phyloP scores from a whole-genome alignment of 1,140 invertebrate species.

The Drosophila hydei region DNA sequence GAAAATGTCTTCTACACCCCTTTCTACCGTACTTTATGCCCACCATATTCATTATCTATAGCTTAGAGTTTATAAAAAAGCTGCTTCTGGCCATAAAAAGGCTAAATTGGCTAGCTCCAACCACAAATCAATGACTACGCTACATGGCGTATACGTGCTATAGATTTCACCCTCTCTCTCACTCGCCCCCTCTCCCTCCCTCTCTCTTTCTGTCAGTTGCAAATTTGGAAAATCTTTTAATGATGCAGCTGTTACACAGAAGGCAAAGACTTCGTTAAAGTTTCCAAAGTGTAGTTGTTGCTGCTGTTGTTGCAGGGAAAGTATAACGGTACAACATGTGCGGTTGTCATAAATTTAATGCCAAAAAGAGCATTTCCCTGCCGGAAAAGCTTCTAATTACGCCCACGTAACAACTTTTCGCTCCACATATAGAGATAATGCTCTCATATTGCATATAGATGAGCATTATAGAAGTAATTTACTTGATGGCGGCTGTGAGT shows the following conservation, averaged over 20 bases:
- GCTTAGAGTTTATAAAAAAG: too few species aligned
- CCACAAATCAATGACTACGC: too few species aligned
- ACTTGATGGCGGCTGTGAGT: constrained; percentile 19
- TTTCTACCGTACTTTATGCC: too few species aligned
- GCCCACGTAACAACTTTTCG: constrained; percentile 57
- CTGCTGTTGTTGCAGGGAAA: constrained; percentile 46
- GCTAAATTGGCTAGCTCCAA: too few species aligned
- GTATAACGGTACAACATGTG: constrained; percentile 62
- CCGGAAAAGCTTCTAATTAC: constrained; percentile 74
- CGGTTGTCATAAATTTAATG: constrained; percentile 79
- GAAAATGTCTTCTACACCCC: too few species aligned
- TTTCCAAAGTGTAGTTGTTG: constrained; percentile 25
- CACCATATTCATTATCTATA: too few species aligned
- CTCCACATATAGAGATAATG: constrained; percentile 9
- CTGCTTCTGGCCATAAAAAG: too few species aligned
- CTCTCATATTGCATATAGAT: not conserved
- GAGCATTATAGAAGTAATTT: constrained; percentile 21
- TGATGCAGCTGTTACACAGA: constrained; percentile 69
- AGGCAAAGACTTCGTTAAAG: constrained; percentile 24
- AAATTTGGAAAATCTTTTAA: constrained; percentile 70
- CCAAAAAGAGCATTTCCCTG: constrained; percentile 69
- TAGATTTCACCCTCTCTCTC: too few species aligned
- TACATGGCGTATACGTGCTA: not conserved
- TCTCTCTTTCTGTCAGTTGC: too few species aligned
- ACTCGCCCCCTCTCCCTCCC: too few species aligned